Evolutionary conservation across 2,113 vertebrate species (phyloP).

Genomic region (Pollachius pollachius): DNA sequence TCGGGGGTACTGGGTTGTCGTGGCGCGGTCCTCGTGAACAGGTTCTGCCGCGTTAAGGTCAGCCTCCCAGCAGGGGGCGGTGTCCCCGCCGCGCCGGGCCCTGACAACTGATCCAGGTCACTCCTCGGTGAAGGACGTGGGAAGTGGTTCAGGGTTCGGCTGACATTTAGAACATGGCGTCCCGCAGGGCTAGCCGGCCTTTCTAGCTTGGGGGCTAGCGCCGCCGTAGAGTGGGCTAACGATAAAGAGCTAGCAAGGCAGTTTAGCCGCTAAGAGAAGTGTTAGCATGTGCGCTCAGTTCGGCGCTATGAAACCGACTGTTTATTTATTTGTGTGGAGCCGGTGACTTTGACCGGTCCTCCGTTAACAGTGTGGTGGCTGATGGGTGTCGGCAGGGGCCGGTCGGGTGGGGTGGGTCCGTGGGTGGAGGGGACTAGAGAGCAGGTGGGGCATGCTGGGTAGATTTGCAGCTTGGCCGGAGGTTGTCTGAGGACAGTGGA

Average conservation of each 20-base stretch:
- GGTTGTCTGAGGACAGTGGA: slow-evolving; percentile 67
- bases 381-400: slow-evolving; percentile 24
- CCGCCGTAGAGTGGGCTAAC: no score
- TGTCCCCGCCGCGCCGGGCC: slow-evolving; percentile 37
- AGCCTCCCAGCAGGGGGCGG: slow-evolving; percentile 61
- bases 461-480: slow-evolving; percentile 36
- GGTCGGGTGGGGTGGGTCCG: not conserved
- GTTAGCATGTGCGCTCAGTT: no score
- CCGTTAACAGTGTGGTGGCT: slow-evolving; percentile 10
- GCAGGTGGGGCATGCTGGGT: slow-evolving; percentile 6
- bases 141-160: slow-evolving; percentile 21
- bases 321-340: slow-evolving; percentile 13
- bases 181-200: slow-evolving; percentile 2
- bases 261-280: no score
- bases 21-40: slow-evolving; percentile 18
- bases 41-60: slow-evolving; percentile 59
- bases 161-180: slow-evolving; percentile 50
- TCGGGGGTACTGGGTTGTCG: not conserved
- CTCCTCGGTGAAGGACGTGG: slow-evolving; percentile 54
- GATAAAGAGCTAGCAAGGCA: not conserved
- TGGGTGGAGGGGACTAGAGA: not conserved
- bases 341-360: slow-evolving; percentile 9
- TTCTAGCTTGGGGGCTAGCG: not conserved
- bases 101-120: slow-evolving; percentile 67
- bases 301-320: no score